phyloP scores from a whole-genome alignment of 1,140 invertebrate genomes.

The Teleopsis dalmanni region DNA sequence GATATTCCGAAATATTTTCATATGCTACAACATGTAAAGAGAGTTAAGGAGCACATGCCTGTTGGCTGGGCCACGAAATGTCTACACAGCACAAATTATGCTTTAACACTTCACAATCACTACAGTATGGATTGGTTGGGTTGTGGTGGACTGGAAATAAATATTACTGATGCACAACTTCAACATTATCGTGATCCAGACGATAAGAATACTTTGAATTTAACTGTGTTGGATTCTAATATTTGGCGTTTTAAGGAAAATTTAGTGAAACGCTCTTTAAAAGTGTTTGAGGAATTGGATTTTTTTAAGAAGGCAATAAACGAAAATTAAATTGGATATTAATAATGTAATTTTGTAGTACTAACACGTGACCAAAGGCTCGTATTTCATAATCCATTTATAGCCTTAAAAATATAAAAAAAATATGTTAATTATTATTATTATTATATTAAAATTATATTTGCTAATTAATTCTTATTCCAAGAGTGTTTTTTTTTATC shows the following conservation, averaged over 20 bases:
- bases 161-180: constrained; percentile 70
- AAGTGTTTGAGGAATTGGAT: constrained; percentile 13
- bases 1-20: constrained; percentile 29
- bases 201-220: neutral
- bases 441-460: no score
- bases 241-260: constrained; percentile 7
- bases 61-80: constrained; percentile 24
- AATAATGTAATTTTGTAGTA: no score
- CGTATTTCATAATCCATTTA: no score
- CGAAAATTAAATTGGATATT: no score
- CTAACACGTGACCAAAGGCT: no score
- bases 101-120: constrained; percentile 27
- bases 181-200: constrained; percentile 71
- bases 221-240: neutral
- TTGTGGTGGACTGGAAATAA: constrained; percentile 70
- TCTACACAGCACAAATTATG: constrained; percentile 23
- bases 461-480: no score
- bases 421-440: no score
- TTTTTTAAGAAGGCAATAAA: no score
- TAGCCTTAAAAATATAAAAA: no score
- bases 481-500: no score
- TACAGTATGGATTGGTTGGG: constrained; percentile 54
- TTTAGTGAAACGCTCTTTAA: neutral
- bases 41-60: constrained; percentile 21
- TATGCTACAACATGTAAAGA: constrained; percentile 36